Evolutionary conservation across 2,888 invertebrate species (phyloP).

Genomic region (Therioaphis trifolii): DNA sequence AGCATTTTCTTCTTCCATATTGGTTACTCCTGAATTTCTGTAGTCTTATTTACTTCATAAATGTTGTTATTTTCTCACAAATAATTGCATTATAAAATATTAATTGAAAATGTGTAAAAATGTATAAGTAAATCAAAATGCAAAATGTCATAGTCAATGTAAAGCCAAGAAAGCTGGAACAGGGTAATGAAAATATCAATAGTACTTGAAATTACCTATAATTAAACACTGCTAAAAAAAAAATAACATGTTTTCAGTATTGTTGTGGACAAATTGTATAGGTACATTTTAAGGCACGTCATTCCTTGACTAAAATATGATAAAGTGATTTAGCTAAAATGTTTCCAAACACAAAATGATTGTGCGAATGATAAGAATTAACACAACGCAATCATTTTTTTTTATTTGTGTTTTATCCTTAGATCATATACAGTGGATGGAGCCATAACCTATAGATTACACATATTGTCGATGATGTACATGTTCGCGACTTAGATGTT

Average conservation of each 20-base stretch:
- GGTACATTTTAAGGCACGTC: neutral
- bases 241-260: neutral
- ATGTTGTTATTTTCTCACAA: neutral
- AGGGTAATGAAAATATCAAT: neutral
- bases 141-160: neutral
- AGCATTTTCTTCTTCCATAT: constrained; percentile 24
- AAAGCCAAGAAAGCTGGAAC: neutral
- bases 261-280: neutral
- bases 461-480: too few relatives aligned
- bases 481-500: too few relatives aligned
- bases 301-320: neutral
- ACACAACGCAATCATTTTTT: too few relatives aligned
- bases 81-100: neutral
- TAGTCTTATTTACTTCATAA: neutral
- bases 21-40: neutral
- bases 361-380: neutral
- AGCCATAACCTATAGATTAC: too few relatives aligned
- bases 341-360: neutral
- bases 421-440: too few relatives aligned
- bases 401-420: too few relatives aligned
- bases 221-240: neutral
- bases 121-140: neutral
- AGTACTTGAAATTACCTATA: neutral
- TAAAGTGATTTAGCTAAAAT: neutral
- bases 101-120: neutral